phyloP scores from a whole-genome alignment of 37 sponge, comb jelly and placozoan species.

The Spongilla lacustris region DNA sequence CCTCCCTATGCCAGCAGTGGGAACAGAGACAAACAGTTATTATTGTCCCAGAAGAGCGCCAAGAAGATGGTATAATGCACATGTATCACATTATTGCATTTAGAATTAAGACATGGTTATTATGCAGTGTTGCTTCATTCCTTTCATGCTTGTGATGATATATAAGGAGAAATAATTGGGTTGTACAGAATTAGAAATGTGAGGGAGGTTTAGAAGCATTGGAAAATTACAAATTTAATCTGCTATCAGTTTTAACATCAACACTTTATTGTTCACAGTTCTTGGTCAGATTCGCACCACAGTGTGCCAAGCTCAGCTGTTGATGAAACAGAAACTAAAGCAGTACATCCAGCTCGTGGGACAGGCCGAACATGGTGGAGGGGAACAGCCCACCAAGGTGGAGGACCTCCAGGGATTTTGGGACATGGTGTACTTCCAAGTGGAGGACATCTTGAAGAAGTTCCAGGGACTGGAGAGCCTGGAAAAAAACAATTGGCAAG shows the following conservation, averaged over 20 bases:
- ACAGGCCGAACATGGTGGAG: constrained; percentile 54
- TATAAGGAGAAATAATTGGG: no score
- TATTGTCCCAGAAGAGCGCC: background rate
- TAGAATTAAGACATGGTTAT: no score
- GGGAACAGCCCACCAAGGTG: constrained; percentile 27
- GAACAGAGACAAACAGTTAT: constrained; percentile 27
- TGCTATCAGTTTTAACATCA: no score
- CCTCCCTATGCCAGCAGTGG: constrained; percentile 40
- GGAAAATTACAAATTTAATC: no score
- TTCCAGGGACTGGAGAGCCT: constrained; percentile 43
- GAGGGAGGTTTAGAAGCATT: no score
- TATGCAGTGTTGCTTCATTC: no score
- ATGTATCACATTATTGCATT: no score
- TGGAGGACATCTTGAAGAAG: constrained; percentile 62
- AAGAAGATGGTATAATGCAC: background rate
- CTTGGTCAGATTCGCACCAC: constrained; percentile 67
- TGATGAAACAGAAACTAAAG: constrained; percentile 74
- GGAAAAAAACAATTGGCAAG: constrained; percentile 66
- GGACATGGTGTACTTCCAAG: constrained; percentile 89
- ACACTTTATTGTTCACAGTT: constrained; percentile 13
- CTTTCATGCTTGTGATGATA: no score
- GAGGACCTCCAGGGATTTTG: constrained; percentile 84
- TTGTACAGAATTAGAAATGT: no score
- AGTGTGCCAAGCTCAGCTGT: constrained; percentile 73
- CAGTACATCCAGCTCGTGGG: constrained; percentile 69